Evolutionary conservation across 2,113 vertebrate species (phyloP).

Genomic region (Lucifuga dentata): DNA sequence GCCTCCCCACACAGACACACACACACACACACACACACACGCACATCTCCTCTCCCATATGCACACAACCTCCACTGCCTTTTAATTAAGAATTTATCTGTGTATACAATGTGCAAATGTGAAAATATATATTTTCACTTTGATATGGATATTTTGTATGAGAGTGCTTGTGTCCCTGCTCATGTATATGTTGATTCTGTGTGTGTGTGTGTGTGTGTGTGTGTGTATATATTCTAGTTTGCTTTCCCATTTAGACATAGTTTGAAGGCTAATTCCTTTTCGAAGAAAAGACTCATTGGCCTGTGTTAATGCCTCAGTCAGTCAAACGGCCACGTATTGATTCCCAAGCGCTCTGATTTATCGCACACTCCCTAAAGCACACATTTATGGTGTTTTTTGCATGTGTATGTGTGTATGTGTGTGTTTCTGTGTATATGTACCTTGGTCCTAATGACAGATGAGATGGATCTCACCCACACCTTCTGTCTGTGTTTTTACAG

Average conservation of each 20-base stretch:
- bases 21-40: not conserved
- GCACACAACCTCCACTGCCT: no score
- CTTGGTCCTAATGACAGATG: constrained; percentile 49
- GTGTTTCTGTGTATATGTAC: constrained; percentile 28
- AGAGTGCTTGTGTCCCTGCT: not conserved
- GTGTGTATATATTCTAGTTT: not conserved
- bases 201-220: constrained; percentile 7
- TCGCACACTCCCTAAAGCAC: constrained; percentile 30
- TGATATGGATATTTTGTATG: not conserved
- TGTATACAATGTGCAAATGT: not conserved
- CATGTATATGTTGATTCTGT: not conserved
- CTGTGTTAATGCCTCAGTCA: constrained; percentile 44
- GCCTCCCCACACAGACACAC: not conserved
- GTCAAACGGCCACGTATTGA: constrained; percentile 49
- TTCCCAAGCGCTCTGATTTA: constrained; percentile 57
- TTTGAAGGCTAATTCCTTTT: constrained; percentile 54
- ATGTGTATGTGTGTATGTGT: constrained; percentile 34
- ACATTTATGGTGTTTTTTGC: constrained; percentile 49
- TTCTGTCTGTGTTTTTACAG: constrained; percentile 69
- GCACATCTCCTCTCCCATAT: no score
- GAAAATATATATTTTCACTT: not conserved
- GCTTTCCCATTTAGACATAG: not conserved
- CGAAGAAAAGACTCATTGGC: constrained; percentile 25
- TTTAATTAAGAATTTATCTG: no score
- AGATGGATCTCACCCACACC: constrained; percentile 19